Conservation (phyloP, 2,888 invertebrate genomes). For the Cerceris ruficornis region DNA sequence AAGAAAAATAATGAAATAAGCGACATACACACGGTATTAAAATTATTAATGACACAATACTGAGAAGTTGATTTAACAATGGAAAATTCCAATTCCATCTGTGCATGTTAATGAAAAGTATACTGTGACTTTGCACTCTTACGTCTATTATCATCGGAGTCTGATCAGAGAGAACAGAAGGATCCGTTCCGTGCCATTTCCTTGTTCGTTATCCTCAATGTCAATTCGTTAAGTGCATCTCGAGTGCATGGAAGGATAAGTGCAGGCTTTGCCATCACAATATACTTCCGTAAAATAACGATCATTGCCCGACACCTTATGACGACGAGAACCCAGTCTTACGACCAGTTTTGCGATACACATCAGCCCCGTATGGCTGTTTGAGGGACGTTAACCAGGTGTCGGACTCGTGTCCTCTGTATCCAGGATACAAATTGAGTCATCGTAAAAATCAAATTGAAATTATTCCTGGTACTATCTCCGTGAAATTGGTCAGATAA, state of each 20-base stretch:
- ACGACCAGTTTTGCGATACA: constrained; percentile 53
- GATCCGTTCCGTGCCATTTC: not conserved
- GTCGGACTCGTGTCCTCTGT: constrained; percentile 25
- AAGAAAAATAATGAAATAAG: no score
- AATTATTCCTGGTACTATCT: constrained; percentile 29
- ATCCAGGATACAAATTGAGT: constrained; percentile 46
- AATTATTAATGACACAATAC: no score
- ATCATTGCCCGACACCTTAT: constrained; percentile 41
- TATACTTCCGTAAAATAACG: constrained; percentile 53
- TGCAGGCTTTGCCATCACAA: constrained; percentile 18
- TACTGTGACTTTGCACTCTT: not conserved
- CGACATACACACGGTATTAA: no score
- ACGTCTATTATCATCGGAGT: no score
- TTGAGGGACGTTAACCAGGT: constrained; percentile 45
- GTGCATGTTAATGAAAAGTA: no score
- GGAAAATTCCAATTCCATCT: no score
- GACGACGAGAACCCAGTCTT: constrained; percentile 34
- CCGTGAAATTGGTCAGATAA: constrained; percentile 24
- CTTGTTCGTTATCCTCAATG: constrained; percentile 33
- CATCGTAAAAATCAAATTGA: constrained; percentile 33
- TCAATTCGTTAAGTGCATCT: constrained; percentile 38
- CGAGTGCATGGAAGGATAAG: constrained; percentile 34
- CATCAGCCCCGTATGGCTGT: constrained; percentile 38
- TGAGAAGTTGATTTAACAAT: no score
- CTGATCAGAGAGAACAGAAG: no score